Base-by-base conservation (phyloP, 2,888 invertebrate species). In the Eupithecia subfuscata region DNA sequence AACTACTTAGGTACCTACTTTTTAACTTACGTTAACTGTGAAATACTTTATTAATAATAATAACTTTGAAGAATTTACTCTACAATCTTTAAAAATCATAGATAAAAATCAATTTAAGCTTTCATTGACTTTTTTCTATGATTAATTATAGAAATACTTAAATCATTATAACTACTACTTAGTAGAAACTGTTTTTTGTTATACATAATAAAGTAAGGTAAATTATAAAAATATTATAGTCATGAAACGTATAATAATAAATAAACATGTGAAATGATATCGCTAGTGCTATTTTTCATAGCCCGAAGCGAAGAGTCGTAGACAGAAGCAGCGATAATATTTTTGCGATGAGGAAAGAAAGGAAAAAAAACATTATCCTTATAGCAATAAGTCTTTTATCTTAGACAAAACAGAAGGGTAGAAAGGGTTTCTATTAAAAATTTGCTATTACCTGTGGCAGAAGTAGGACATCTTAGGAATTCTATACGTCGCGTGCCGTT, bases 401-500 rank as follows among this genome's bases (percentile, higher is more conserved):
- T 16, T 22, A 56, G n/a, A 56, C 22, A 48, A n/a, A 48, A 48
- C 60, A 60, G 22, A 60, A 60, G 60, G 60, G 60, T 43, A 14
- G 43, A 68, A 68, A 67, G 6, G n/a, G 67, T 64, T 64, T 34
- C 64, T 64, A 34, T 18, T 34, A 67, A 67, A 67, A 56, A 69
- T 56, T 73, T 69, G 60, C 56, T 67, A 83, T 84, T 84, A 80
- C 79, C 78, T 80, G 79, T 74, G 64, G 68, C 69, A 79, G 77
- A 85, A 86, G 84, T 88, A 84, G 88, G 87, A 85, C 87, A 86
- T 87, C 86, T 87, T 83, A 81, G 86, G 85, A 84, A 87, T 84
- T 85, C 87, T 82, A 80, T 81, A 87, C 85, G 87, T 93, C 88
- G 94, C 93, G 93, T 94, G 94, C 69, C 84, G 87, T 85, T 60